phyloP scores from a whole-genome alignment of 2,797 vertebrate genomes.

The Anolis apletophallus region DNA sequence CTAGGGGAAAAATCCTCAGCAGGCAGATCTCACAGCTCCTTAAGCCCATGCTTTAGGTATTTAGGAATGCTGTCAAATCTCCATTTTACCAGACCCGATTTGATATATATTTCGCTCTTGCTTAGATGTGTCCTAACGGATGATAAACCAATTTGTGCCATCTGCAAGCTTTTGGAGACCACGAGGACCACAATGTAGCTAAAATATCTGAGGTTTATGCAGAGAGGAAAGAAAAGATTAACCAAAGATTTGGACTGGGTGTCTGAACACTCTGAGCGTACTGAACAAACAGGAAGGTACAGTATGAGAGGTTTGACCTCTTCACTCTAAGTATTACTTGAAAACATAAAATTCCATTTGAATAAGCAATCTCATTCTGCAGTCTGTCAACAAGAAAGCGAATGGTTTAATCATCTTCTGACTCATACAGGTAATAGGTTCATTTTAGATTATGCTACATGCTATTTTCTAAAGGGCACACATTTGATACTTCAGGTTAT shows the following conservation, averaged over 20 bases:
- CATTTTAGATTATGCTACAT: background rate
- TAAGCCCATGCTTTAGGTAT: background rate
- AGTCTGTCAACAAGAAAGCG: background rate
- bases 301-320: background rate
- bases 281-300: slow-evolving; percentile 19
- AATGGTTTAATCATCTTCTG: background rate
- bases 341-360: background rate
- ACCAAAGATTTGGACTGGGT: slow-evolving; percentile 37
- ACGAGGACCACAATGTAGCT: slow-evolving; percentile 37
- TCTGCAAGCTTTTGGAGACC: slow-evolving; percentile 57
- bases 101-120: slow-evolving; percentile 12
- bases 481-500: background rate
- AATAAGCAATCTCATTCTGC: background rate
- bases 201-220: slow-evolving; percentile 48
- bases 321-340: background rate
- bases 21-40: background rate
- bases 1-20: background rate
- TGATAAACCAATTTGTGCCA: slow-evolving; percentile 51
- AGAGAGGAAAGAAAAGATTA: slow-evolving; percentile 53
- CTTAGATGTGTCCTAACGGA: slow-evolving; percentile 51
- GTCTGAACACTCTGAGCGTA: slow-evolving; percentile 27
- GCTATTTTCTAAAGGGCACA: background rate
- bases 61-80: background rate
- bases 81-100: background rate
- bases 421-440: background rate